Evolutionary conservation across 2,797 vertebrate genomes (phyloP).

Genomic region (Tragelaphus eurycerus): DNA sequence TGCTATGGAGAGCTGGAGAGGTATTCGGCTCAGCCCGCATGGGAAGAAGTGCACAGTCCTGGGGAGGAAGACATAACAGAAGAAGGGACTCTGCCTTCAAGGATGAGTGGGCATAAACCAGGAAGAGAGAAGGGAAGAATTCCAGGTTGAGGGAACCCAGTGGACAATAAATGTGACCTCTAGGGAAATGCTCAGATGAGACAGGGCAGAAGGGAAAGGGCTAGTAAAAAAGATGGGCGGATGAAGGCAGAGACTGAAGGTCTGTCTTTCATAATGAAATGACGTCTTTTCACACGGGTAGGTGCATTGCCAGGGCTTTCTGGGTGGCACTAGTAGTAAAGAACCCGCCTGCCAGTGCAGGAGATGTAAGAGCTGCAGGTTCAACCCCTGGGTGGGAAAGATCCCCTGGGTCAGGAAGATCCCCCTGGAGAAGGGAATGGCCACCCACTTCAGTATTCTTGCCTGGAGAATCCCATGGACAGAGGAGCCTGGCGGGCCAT

Average conservation of each 20-base stretch:
- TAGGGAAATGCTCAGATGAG: neutral
- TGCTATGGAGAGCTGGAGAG: neutral
- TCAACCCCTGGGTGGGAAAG: neutral
- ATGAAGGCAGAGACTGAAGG: neutral
- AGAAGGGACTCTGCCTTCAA: neutral
- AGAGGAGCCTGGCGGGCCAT: neutral
- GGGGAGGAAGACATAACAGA: rapidly evolving
- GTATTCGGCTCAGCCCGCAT: neutral
- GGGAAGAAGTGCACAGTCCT: neutral
- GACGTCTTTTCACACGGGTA: neutral
- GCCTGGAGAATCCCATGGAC: neutral
- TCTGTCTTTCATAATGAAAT: neutral
- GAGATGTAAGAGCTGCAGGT: neutral
- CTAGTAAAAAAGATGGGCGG: rapidly evolving
- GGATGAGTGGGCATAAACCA: neutral
- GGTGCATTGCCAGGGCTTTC: neutral
- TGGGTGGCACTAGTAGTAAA: neutral
- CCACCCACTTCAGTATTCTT: neutral
- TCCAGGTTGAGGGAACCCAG: neutral
- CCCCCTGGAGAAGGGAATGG: neutral
- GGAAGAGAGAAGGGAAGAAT: neutral
- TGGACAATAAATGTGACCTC: neutral
- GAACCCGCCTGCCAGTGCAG: neutral
- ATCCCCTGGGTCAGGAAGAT: neutral
- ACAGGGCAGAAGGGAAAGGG: neutral